Base-by-base conservation (phyloP, 2,888 invertebrate genomes). In the Cryptophagus acutangulus region DNA sequence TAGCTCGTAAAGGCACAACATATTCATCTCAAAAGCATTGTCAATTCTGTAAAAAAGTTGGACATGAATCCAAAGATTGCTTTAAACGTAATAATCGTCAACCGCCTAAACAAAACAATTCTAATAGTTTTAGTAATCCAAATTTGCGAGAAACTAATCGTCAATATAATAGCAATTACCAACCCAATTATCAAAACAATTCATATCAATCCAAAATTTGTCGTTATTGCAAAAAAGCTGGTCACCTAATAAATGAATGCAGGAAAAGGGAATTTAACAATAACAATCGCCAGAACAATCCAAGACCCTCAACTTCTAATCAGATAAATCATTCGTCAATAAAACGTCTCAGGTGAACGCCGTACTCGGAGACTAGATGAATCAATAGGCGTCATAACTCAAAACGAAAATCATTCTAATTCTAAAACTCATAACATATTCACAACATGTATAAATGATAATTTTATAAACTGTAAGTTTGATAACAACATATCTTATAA, bases 161-260 rank as follows among this genome's bases (percentile, higher is more conserved):
- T 17, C 16, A 38, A 30, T 17, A 17, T 15, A 20, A 33, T 13
- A 9, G 17, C 9, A 10, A 29, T 10, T 29, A 5, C 5, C 5
- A 29, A 5, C 12, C 20, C 6, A 20, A 20, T 9, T 8, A 5
- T 29, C 29, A 29, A 33, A 12, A 30, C n/a, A 36, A 28, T 14
- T 6, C 12, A 8, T 18, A 18, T n/a, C 36, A 13, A 10, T 16
- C 28, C 13, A 45, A 45, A 36, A 17, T 41, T 10, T 44, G 44
- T 10, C 8, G 29, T 8, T 45, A 42, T 33, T 43, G 42, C 15
- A 42, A 45, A 28, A 43, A 40, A 18, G 10, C 13, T 4, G 45
- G 45, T 14, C 39, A 42, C 16, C 9, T 30, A 17, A 45, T 45
- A 1, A 10, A 45, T 2, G 45, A 38, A 31, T 45, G 45, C 33